These are phyloP conservation scores for Protobothrops flavoviridis DNA, from an alignment of 2,113 vertebrate species.

Conservation along the genomic window DNA sequence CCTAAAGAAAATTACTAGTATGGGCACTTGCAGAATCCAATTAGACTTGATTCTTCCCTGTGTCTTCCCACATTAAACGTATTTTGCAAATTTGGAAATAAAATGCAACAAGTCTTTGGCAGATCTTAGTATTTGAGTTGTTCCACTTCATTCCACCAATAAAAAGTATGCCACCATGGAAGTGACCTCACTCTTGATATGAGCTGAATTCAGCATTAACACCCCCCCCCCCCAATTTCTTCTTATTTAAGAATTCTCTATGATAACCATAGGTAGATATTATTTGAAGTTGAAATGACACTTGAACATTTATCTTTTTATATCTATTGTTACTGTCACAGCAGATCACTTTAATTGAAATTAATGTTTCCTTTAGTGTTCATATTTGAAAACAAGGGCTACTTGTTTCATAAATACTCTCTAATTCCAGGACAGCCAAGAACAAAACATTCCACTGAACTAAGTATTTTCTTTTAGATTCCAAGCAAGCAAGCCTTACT, in stretches of 20 bases:
- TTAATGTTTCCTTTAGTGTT: not conserved
- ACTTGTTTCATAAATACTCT: not conserved
- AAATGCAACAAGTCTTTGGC: not conserved
- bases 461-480: not conserved
- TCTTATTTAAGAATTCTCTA: not conserved
- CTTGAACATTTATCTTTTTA: not conserved
- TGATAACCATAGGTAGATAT: not conserved
- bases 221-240: not conserved
- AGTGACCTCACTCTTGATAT: not conserved
- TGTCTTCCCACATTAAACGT: not conserved
- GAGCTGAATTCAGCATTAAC: not conserved
- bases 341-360: not conserved
- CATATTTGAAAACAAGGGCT: not conserved
- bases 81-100: not conserved
- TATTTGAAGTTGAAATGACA: not conserved
- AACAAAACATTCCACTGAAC: not conserved
- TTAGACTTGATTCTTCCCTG: too few relatives aligned
- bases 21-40: not conserved
- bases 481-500: slow-evolving; percentile 45
- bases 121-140: not conserved
- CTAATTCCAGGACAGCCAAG: not conserved
- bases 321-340: not conserved
- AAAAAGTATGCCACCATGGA: not conserved
- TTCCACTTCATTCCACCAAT: not conserved
- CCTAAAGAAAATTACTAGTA: not conserved